These are phyloP conservation scores for Melanerpes formicivorus DNA, from an alignment of 2,113 vertebrate genomes.

Conservation along the genomic window DNA sequence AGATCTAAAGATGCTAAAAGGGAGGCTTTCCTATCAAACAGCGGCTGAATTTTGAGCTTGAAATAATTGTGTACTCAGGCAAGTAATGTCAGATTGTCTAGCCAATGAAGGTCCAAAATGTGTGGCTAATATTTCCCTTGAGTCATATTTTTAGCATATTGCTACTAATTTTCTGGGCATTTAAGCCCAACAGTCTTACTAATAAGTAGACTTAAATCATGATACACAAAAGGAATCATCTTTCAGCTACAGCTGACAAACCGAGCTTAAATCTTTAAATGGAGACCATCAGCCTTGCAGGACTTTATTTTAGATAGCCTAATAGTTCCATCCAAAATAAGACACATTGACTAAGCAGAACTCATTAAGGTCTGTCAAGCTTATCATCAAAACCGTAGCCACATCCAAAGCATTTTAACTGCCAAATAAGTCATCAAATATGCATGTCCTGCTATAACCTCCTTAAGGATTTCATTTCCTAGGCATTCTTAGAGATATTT, in stretches of 20 bases:
- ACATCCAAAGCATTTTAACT: neutral
- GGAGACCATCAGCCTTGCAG: neutral
- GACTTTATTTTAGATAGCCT: neutral
- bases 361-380: neutral
- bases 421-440: neutral
- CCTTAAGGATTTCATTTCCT: neutral
- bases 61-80: neutral
- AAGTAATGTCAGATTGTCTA: neutral
- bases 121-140: neutral
- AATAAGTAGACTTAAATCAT: neutral
- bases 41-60: neutral
- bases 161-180: neutral
- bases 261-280: neutral
- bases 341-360: neutral
- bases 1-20: neutral
- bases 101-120: neutral
- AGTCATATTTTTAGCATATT: neutral
- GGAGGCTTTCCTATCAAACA: neutral
- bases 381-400: neutral
- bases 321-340: neutral
- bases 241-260: neutral
- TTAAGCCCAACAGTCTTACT: neutral
- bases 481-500: neutral
- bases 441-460: neutral
- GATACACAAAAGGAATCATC: neutral